phyloP scores from a whole-genome alignment of 1,140 invertebrate genomes.

The Galleria mellonella region DNA sequence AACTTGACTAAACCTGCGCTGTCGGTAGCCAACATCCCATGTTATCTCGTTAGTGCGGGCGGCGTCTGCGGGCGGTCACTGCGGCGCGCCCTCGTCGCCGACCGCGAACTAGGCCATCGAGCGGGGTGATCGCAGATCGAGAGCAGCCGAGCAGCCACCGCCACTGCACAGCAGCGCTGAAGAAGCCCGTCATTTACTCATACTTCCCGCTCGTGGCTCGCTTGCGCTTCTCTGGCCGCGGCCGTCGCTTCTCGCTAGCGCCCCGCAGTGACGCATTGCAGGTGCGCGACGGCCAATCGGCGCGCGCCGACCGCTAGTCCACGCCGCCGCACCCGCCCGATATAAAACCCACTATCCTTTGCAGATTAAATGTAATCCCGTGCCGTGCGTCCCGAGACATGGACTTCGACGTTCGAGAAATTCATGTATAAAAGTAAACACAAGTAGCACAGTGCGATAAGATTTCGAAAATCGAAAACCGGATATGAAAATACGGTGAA shows the following conservation, averaged over 20 bases:
- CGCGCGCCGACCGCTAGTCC: slow-evolving; percentile 76
- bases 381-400: slow-evolving; percentile 68
- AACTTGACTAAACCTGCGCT: slow-evolving; percentile 10
- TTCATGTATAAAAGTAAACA: slow-evolving; percentile 40
- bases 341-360: slow-evolving; percentile 74
- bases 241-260: slow-evolving; percentile 13
- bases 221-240: slow-evolving; percentile 12
- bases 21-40: slow-evolving; percentile 4
- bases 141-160: slow-evolving; percentile 12
- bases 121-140: slow-evolving; percentile 10
- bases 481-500: slow-evolving; percentile 62
- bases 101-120: slow-evolving; percentile 27
- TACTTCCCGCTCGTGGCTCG: slow-evolving; percentile 10
- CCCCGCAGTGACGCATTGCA: slow-evolving; percentile 85
- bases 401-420: slow-evolving; percentile 60
- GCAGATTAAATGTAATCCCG: slow-evolving; percentile 65
- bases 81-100: slow-evolving; percentile 35
- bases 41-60: slow-evolving; percentile 21
- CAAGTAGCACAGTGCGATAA: slow-evolving; percentile 31
- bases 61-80: slow-evolving; percentile 31
- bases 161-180: slow-evolving; percentile 11
- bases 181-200: slow-evolving; percentile 31
- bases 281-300: slow-evolving; percentile 84
- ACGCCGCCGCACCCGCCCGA: slow-evolving; percentile 74
- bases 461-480: slow-evolving; percentile 41